Evolutionary conservation across 2,888 invertebrate genomes (phyloP).

Genomic region (Epinotia demarniana): DNA sequence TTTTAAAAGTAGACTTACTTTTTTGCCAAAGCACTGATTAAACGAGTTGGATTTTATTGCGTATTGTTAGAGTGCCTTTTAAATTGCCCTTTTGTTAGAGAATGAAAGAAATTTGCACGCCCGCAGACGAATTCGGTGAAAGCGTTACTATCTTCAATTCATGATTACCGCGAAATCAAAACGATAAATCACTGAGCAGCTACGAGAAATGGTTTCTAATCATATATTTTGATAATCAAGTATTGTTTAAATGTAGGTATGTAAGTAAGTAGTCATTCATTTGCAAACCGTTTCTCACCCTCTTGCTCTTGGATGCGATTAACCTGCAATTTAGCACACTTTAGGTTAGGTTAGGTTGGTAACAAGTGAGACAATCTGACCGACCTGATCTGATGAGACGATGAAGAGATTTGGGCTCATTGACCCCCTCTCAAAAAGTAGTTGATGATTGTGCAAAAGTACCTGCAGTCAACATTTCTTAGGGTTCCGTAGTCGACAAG

Average conservation of each 20-base stretch:
- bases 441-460: background rate
- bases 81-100: constrained; percentile 3
- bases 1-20: constrained; percentile 21
- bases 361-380: too few relatives aligned
- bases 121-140: constrained; percentile 60
- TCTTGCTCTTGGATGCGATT: too few relatives aligned
- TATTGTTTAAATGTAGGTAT: background rate
- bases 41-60: constrained; percentile 2
- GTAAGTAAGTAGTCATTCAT: too few relatives aligned
- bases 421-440: too few relatives aligned
- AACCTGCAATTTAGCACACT: too few relatives aligned
- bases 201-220: background rate
- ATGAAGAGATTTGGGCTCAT: too few relatives aligned
- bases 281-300: too few relatives aligned
- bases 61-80: background rate
- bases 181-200: constrained; percentile 32
- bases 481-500: background rate
- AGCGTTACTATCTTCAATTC: constrained; percentile 49
- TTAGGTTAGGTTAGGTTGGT: too few relatives aligned
- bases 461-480: too few relatives aligned
- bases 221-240: background rate
- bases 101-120: constrained; percentile 52
- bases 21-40: background rate
- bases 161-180: constrained; percentile 48
- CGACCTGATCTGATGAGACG: too few relatives aligned